These are phyloP conservation scores for Acridotheres tristis DNA, from an alignment of 2,797 vertebrate species.

Conservation along the genomic window DNA sequence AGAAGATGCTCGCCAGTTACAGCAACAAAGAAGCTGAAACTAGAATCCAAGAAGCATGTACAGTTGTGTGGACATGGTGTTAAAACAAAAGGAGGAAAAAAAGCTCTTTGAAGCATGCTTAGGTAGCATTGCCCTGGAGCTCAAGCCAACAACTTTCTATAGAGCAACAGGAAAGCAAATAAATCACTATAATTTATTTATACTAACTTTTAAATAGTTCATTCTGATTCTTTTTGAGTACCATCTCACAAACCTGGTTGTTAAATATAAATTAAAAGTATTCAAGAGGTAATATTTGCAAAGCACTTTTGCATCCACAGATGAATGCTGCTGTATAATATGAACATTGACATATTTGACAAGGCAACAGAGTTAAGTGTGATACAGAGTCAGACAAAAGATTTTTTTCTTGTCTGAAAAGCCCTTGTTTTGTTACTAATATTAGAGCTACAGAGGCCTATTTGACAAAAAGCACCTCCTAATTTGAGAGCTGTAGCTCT, in stretches of 20 bases:
- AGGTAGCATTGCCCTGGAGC: neutral
- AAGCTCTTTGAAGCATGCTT: neutral
- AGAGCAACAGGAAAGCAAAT: constrained; percentile 30
- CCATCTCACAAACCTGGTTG: constrained; percentile 26
- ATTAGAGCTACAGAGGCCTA: constrained; percentile 66
- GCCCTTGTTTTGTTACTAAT: constrained; percentile 72
- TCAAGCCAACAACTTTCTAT: neutral
- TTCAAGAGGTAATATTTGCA: constrained; percentile 47
- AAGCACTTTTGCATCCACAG: constrained; percentile 53
- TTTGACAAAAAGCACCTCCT: constrained; percentile 71
- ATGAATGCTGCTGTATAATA: constrained; percentile 51
- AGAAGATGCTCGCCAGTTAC: neutral
- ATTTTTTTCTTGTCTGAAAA: constrained; percentile 63
- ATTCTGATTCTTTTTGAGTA: constrained; percentile 6
- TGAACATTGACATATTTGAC: constrained; percentile 67
- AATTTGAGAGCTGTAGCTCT: constrained; percentile 71
- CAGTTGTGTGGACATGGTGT: neutral
- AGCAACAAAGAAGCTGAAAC: neutral
- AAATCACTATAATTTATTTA: constrained; percentile 62
- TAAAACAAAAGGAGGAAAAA: constrained; percentile 29
- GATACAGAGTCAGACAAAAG: constrained; percentile 66
- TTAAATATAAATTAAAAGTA: constrained; percentile 62
- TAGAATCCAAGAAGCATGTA: neutral
- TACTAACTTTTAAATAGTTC: constrained; percentile 34
- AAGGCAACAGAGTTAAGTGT: constrained; percentile 67